These are phyloP conservation scores for Celastrina argiolus DNA, from an alignment of 2,888 invertebrate genomes.

Conservation along the genomic window DNA sequence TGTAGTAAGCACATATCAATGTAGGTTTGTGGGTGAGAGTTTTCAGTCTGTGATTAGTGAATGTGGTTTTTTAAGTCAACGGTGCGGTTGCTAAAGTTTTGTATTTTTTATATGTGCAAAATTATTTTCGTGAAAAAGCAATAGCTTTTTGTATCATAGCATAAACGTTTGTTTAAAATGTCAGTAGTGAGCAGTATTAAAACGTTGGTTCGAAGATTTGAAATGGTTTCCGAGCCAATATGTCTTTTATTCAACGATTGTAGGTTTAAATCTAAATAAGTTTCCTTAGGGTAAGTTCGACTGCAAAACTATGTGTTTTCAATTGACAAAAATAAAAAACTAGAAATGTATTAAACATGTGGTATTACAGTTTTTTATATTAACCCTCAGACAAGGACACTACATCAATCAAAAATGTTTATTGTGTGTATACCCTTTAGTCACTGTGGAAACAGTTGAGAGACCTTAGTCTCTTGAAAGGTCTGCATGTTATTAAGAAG, in stretches of 20 bases:
- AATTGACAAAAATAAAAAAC: not conserved
- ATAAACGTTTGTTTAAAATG: constrained; percentile 10
- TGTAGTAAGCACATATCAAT: constrained; percentile 61
- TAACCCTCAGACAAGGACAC: too few relatives aligned
- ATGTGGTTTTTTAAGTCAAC: constrained; percentile 52
- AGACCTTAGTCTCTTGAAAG: not conserved
- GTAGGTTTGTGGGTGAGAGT: constrained; percentile 48
- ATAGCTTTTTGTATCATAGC: constrained; percentile 32
- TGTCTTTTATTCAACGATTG: constrained; percentile 12
- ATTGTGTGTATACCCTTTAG: not conserved
- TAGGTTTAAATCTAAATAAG: not conserved
- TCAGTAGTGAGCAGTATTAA: constrained; percentile 18
- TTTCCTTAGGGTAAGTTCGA: not conserved
- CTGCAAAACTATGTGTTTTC: not conserved
- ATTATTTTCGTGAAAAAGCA: constrained; percentile 31
- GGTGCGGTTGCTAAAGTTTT: constrained; percentile 35
- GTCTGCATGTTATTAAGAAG: too few relatives aligned
- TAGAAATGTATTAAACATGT: too few relatives aligned
- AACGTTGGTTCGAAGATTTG: constrained; percentile 12
- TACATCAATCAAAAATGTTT: not conserved
- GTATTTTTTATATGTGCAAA: constrained; percentile 38
- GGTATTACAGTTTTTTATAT: not conserved
- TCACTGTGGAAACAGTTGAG: not conserved
- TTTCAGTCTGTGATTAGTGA: constrained; percentile 66
- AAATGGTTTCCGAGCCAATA: constrained; percentile 20